Conservation (phyloP, 1,140 invertebrate species). For the Drosophila hydei region DNA sequence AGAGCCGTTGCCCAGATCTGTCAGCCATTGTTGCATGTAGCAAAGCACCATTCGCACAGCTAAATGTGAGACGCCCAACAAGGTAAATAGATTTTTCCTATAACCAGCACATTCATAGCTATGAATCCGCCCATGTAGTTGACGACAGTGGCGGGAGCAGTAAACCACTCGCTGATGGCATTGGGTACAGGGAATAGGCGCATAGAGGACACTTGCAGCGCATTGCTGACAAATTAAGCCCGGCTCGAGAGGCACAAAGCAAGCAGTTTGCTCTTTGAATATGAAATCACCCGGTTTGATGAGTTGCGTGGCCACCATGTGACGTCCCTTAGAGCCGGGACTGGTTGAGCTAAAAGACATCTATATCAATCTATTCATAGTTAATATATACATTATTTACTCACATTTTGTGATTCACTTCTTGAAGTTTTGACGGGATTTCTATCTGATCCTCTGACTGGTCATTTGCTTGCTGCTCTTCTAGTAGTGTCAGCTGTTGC, state of each 20-base stretch:
- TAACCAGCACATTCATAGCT: conserved; percentile 60
- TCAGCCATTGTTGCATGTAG: conserved; percentile 44
- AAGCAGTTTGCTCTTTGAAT: conserved; percentile 54
- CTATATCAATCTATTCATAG: no score
- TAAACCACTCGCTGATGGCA: conserved; percentile 67
- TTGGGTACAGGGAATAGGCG: conserved; percentile 63
- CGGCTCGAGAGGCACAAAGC: conserved; percentile 63
- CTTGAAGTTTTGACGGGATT: neutral
- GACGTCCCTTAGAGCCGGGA: conserved; percentile 33
- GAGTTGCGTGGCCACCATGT: conserved; percentile 49
- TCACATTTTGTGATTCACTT: conserved; percentile 51
- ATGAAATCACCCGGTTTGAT: conserved; percentile 43
- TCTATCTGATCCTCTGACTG: neutral
- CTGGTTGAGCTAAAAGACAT: conserved; percentile 18
- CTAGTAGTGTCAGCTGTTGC: conserved; percentile 8
- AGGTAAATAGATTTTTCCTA: conserved; percentile 41
- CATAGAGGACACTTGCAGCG: conserved; percentile 51
- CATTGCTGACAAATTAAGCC: conserved; percentile 68
- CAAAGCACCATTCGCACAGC: conserved; percentile 59
- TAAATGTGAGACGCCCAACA: conserved; percentile 63
- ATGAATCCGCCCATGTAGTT: conserved; percentile 46
- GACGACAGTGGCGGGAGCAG: conserved; percentile 62
- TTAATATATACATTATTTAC: conserved; percentile 2
- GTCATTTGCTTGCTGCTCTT: neutral
- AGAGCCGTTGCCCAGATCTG: conserved; percentile 1